Evolutionary conservation across 1,140 invertebrate genomes (phyloP).

Genomic region (Monochamus saltuarius): DNA sequence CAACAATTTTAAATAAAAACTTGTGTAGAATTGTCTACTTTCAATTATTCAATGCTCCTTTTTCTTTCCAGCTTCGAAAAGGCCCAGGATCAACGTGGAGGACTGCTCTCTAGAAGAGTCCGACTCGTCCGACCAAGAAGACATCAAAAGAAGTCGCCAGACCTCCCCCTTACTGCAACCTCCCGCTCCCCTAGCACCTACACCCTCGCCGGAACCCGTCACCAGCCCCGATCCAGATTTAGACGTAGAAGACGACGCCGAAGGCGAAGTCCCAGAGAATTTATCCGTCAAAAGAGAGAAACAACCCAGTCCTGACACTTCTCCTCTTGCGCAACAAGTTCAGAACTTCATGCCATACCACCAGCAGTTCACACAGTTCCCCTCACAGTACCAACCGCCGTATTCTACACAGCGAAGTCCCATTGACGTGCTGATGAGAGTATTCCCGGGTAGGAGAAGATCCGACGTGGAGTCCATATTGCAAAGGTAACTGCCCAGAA

Average conservation of each 20-base stretch:
- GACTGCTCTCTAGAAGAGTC: conserved; percentile 57
- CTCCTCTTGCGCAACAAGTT: conserved; percentile 45
- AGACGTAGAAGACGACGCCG: conserved; percentile 55
- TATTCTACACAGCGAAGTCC: conserved; percentile 61
- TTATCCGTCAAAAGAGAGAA: conserved; percentile 59
- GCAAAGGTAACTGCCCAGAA: conserved; percentile 57
- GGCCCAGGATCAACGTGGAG: conserved; percentile 57
- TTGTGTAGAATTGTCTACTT: too few species aligned
- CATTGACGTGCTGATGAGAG: conserved; percentile 72
- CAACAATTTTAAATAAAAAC: too few species aligned
- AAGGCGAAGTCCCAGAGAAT: conserved; percentile 63
- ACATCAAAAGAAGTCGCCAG: conserved; percentile 44
- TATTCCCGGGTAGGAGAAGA: conserved; percentile 82
- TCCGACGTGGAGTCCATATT: conserved; percentile 81
- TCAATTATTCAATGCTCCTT: too few species aligned
- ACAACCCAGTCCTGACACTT: conserved; percentile 43
- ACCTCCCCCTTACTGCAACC: conserved; percentile 31
- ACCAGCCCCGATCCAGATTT: conserved; percentile 56
- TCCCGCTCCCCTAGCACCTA: conserved; percentile 33
- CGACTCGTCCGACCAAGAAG: conserved; percentile 51
- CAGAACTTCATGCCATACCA: conserved; percentile 52
- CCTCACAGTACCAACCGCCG: conserved; percentile 53
- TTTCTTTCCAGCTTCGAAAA: conserved; percentile 58
- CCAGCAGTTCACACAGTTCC: conserved; percentile 52
- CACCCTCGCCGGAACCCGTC: conserved; percentile 54